These are phyloP conservation scores for Hymenopus coronatus DNA, from an alignment of 2,888 invertebrate genomes.

Conservation along the genomic window DNA sequence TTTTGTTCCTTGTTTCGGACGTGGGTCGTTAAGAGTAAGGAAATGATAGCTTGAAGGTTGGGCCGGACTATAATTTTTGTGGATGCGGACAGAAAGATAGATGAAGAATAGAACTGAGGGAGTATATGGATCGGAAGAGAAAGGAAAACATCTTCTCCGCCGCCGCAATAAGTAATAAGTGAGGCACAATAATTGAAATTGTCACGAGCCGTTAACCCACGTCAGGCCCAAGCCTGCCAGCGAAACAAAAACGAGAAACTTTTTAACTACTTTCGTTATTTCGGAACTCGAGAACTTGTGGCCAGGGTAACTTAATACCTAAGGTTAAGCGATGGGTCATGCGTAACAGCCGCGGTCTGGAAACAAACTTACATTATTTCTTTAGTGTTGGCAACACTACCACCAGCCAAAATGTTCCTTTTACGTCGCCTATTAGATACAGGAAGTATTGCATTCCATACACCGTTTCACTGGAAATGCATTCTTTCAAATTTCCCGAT, in stretches of 20 bases:
- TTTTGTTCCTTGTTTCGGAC: too few relatives aligned
- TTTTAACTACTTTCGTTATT: slow-evolving; percentile 12
- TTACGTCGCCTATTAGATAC: too few relatives aligned
- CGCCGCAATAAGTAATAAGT: slow-evolving; percentile 1
- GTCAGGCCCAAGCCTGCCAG: background rate
- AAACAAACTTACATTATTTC: background rate
- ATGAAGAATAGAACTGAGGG: background rate
- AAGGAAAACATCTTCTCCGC: background rate
- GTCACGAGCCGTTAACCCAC: slow-evolving; percentile 15
- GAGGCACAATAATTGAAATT: slow-evolving; percentile 15
- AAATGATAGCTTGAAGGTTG: background rate
- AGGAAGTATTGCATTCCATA: too few relatives aligned
- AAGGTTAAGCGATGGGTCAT: background rate
- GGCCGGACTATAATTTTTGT: background rate
- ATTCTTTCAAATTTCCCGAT: too few relatives aligned
- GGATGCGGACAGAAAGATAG: background rate
- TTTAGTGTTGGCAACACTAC: too few relatives aligned
- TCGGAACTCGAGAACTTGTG: background rate
- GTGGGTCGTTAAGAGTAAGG: too few relatives aligned
- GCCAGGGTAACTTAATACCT: background rate
- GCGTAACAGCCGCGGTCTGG: background rate
- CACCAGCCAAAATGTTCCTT: too few relatives aligned
- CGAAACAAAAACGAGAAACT: background rate
- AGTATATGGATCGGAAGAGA: background rate
- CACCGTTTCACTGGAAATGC: too few relatives aligned